These are phyloP conservation scores for Notarius quadriscutis DNA, from an alignment of 2,113 vertebrate species.

Conservation along the genomic window DNA sequence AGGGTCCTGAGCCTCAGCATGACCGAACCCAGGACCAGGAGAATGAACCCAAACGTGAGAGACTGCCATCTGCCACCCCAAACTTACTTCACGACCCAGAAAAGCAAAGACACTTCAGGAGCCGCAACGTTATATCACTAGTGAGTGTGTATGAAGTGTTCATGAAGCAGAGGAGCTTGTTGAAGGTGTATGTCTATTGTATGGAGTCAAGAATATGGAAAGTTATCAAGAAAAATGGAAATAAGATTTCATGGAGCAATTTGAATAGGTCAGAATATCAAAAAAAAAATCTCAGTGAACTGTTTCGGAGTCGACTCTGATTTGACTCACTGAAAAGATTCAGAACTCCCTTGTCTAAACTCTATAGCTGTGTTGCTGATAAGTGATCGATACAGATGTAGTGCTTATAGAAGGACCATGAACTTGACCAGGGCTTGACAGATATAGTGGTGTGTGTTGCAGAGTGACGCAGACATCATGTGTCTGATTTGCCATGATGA, in stretches of 20 bases:
- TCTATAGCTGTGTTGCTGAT: background rate
- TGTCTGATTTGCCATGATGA: too few species aligned
- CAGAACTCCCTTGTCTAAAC: background rate
- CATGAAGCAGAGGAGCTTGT: conserved; percentile 56
- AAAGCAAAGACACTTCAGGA: conserved; percentile 74
- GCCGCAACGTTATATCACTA: conserved; percentile 79
- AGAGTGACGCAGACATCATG: too few species aligned
- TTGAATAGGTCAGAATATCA: too few species aligned
- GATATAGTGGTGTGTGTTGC: too few species aligned
- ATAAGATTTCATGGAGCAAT: too few species aligned
- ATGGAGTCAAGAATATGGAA: background rate
- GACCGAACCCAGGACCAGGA: conserved; percentile 63
- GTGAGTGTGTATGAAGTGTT: conserved; percentile 64
- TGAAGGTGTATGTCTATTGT: background rate
- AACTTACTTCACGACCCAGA: conserved; percentile 73
- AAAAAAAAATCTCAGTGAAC: too few species aligned
- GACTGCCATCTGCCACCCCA: conserved; percentile 55
- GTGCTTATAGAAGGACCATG: background rate
- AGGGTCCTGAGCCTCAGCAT: background rate
- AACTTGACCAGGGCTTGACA: background rate
- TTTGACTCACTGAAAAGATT: background rate
- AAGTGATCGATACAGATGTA: too few species aligned
- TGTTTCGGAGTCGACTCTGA: too few species aligned
- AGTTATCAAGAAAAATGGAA: background rate
- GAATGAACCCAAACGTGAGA: conserved; percentile 39